Base-by-base conservation (phyloP, 2,888 invertebrate genomes). In the Crocallis elinguaria region DNA sequence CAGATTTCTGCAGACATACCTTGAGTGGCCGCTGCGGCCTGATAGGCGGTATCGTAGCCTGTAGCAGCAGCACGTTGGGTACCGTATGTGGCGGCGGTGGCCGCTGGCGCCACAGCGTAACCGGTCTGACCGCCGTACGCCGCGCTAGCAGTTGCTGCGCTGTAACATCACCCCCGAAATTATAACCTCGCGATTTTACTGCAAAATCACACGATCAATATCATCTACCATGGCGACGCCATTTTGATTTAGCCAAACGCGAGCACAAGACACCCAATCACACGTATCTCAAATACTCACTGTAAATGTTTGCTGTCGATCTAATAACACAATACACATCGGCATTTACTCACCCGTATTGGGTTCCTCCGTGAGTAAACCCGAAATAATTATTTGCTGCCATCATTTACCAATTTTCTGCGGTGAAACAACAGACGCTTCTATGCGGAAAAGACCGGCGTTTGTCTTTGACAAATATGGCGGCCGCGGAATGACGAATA, bases 321-420 rank as follows among this genome's bases (percentile, higher is more conserved):
- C 8, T 36, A n/a, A 23, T 32, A 23, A 35, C 11, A 39, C n/a
- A 0, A 6, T 17, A 17, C 9, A 37, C 35, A 9, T 0, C 11
- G 11, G 12, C 23, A 38, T 21, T 39, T 13, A 92, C 95, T 93
- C 92, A 96, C 96, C 96, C 96, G 87, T 97, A 97, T 93, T 97
- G 97, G 79, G 97, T 96, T 86, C 97, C 97, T 81, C 97, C 96
- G 88, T 97, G 97, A 79, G 97, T 96, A 94, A 98, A 98, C 84
- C 97, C 97, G 90, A 97, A 97, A 93, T 97, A 98, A 94, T 98
- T 98, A 93, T 97, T 97, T 90, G 97, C 95, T 91, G 96, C 96
- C 96, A 96, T 95, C 84, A 86, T 91, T 87, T 79, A 90, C 86
- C 77, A 83, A 84, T 84, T 84, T 81, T 87, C 83, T 82, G 79